Evolutionary conservation across 2,113 vertebrate species (phyloP), one percentile per base, ranked within the genome.

Genomic region (Petaurus breviceps): DNA sequence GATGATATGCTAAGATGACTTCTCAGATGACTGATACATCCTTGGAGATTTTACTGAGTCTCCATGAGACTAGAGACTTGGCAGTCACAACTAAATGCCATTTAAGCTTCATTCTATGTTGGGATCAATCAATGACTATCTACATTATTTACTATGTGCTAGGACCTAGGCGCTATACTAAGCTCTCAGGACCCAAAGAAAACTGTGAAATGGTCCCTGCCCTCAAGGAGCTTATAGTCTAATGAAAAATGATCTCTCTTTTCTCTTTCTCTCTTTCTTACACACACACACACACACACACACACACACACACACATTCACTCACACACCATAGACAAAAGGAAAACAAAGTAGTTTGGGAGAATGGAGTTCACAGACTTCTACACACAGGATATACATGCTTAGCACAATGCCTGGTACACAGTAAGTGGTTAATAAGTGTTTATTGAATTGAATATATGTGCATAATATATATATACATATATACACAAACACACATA

Each of bases 91-190:
- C 89, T 95, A 23, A 52, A 1, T 55, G 22, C 46, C 28, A 54
- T 77, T 96, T 51, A 90, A 90, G 89, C 10, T 50, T 90, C 14
- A 68, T 91, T 92, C 94, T 90, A 91, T 77, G 68, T 19, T n/a
- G 37, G 7, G 5, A n/a, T 77, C 68, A 1, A 77, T 77, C 55
- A 61, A 31, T 2, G 1, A 22, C 5, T 37, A n/a, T 77, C 37
- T 77, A 22, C 37, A n/a, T 77, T 77, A 77, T 31, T 57, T 61
- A 77, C 14, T 77, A n/a, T 77, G 1, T n/a, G 37, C 68, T n/a
- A 77, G 14, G 31, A 5, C 54, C 5, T 55, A 55, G 54, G 24
- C 9, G 28, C 8, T 28, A 11, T 61, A 11, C 55, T 31, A 61
- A 61, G 55, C 26, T 61, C 10, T 0, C 55, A 61, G 55, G 55